phyloP scores from a whole-genome alignment of 2,113 vertebrate species.

The Protomyctophum bolini region DNA sequence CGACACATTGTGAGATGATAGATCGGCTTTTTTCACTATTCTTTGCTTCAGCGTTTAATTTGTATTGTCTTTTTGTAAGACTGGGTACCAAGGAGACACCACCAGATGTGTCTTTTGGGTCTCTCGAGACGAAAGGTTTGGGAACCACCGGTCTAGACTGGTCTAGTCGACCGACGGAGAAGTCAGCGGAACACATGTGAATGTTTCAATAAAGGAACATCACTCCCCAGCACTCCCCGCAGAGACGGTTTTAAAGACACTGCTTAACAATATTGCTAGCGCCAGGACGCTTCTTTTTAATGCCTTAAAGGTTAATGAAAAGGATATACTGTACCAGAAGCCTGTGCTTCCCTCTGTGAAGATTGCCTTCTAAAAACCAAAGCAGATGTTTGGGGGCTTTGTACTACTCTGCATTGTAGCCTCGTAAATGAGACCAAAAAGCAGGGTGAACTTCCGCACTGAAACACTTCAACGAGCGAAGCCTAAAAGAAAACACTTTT shows the following conservation, averaged over 20 bases:
- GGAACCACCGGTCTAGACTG: constrained; percentile 1
- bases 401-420: constrained; percentile 46
- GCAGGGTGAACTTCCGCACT: constrained; percentile 44
- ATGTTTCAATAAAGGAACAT: constrained; percentile 58
- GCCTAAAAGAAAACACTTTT: constrained; percentile 3
- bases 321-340: constrained; percentile 33
- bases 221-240: constrained; percentile 23
- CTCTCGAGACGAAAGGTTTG: too few species aligned
- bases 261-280: constrained; percentile 54
- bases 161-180: background rate
- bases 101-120: too few species aligned
- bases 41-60: too few species aligned
- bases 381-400: constrained; percentile 66
- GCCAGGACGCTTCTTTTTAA: constrained; percentile 54
- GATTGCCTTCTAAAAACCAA: constrained; percentile 47
- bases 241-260: constrained; percentile 46
- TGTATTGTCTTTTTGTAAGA: too few species aligned
- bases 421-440: constrained; percentile 53
- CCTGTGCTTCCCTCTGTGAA: constrained; percentile 30
- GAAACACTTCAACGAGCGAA: constrained; percentile 48
- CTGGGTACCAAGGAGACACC: too few species aligned
- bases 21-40: too few species aligned
- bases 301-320: constrained; percentile 59
- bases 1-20: too few species aligned
- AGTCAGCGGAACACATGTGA: constrained; percentile 37